phyloP scores from a whole-genome alignment of 2,113 vertebrate species.

The Nothobranchius kuhntae region DNA sequence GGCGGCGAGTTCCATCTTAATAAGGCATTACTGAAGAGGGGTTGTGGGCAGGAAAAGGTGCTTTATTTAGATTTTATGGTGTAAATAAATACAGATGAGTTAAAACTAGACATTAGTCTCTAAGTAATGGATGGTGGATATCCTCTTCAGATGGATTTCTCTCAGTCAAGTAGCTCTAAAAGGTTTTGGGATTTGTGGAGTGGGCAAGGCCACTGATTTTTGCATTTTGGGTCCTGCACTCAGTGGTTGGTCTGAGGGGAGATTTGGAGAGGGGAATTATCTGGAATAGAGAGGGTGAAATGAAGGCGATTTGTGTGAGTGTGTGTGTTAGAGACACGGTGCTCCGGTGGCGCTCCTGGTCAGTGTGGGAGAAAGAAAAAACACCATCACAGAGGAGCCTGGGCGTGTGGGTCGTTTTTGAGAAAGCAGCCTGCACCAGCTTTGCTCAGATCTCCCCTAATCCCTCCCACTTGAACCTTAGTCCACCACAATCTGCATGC shows the following conservation, averaged over 20 bases:
- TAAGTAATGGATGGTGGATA: conserved; percentile 72
- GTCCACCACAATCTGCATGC: conserved; percentile 72
- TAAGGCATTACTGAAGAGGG: conserved; percentile 43
- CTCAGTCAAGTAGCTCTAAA: conserved; percentile 78
- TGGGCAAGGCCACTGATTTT: conserved; percentile 65
- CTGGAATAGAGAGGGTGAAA: conserved; percentile 58
- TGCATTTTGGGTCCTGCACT: conserved; percentile 68
- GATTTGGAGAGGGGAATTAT: conserved; percentile 76
- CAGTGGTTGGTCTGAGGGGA: conserved; percentile 72
- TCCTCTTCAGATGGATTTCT: conserved; percentile 75
- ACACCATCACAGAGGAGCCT: conserved; percentile 32
- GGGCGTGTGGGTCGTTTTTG: conserved; percentile 56
- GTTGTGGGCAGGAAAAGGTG: conserved; percentile 18
- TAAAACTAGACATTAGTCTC: conserved; percentile 69
- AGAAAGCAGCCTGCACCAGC: conserved; percentile 72
- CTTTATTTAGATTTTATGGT: conserved; percentile 63
- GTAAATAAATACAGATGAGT: conserved; percentile 70
- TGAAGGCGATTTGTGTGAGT: conserved; percentile 65
- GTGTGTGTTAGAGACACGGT: conserved; percentile 34
- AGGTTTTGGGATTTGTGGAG: conserved; percentile 77
- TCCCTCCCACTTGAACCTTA: conserved; percentile 78
- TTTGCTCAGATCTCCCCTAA: conserved; percentile 77
- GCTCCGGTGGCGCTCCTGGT: conserved; percentile 55
- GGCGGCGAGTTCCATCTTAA: conserved; percentile 35
- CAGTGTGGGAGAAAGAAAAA: conserved; percentile 32